phyloP scores from a whole-genome alignment of 2,113 vertebrate genomes.

The Theristicus caerulescens region DNA sequence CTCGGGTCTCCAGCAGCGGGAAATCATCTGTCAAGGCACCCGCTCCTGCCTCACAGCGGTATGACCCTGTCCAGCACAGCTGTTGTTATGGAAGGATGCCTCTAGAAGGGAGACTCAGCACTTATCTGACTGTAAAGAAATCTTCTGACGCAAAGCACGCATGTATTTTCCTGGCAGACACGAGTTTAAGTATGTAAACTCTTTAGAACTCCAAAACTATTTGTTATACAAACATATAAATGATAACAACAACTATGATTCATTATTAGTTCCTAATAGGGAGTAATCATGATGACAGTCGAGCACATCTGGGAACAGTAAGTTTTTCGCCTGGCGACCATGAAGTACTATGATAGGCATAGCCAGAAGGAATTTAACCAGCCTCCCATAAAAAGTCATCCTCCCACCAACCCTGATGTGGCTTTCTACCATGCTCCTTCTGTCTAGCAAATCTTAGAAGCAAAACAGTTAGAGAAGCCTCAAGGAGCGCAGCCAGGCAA shows the following conservation, averaged over 20 bases:
- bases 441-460: background rate
- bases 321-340: background rate
- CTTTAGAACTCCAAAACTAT: background rate
- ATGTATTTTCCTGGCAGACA: background rate
- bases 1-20: background rate
- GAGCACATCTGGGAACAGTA: background rate
- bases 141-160: background rate
- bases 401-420: background rate
- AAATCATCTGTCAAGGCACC: background rate
- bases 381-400: background rate
- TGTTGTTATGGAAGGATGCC: background rate
- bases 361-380: background rate
- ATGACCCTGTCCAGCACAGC: background rate
- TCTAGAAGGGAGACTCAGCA: background rate
- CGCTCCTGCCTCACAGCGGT: background rate
- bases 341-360: background rate
- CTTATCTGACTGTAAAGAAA: background rate
- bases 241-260: background rate
- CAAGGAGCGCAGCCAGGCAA: background rate
- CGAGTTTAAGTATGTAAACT: background rate
- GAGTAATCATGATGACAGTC: background rate
- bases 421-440: fast-evolving
- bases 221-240: background rate
- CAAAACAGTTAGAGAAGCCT: background rate
- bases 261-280: background rate